Base-by-base conservation (phyloP, 92 coral and sea anemone genomes). In the Epizoanthus scotinus region DNA sequence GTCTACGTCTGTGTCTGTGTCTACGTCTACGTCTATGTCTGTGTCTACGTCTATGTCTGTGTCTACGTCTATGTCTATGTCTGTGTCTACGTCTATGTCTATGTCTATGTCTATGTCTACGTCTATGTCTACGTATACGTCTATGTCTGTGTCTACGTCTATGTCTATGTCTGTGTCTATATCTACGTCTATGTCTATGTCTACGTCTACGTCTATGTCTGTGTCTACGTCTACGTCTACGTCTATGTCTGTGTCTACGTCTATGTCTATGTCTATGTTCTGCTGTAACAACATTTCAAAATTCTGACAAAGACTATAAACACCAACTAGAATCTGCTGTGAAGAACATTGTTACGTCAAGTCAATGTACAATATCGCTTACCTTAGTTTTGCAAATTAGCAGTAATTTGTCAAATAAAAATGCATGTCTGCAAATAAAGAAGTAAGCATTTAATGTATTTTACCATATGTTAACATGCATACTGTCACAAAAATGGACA, bases 311-410 rank as follows among this genome's bases (percentile, higher is more conserved):
- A 5, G 44, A 40, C n/a, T n/a, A 40, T 40, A 40, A 40, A 40
- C 44, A 40, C 7, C 44, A 40, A 40, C 44, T 40, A 40, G 44
- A 44, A 13, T 44, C 7, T 0, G 50, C 15, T 7, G 50, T 44
- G 14, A 44, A 44, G 50, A 31, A 31, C 36, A 4, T 44, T 44
- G 50, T 44, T 44, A 44, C 8, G 15, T 9, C 12, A 47, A 47
- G 2, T 47, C 1, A 47, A 47, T 13, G 13, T 47, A 47, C 52
- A 9, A 47, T 18, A 29, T 10, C 21, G 53, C 90, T 70, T 55
- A 94, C 99, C 96, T 94, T 93, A 15, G 92, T 86, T 85, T 95
- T 95, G 83, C 99, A 95, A 80, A 95, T 95, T 36, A 95, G 72
- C 40, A 95, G 81, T 22, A 94, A 91, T 70, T 92, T 89, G 69